Evolutionary conservation across 2,888 invertebrate species (phyloP), one percentile per base, ranked within the genome.

Genomic region (Aphidoletes aphidimyza): DNA sequence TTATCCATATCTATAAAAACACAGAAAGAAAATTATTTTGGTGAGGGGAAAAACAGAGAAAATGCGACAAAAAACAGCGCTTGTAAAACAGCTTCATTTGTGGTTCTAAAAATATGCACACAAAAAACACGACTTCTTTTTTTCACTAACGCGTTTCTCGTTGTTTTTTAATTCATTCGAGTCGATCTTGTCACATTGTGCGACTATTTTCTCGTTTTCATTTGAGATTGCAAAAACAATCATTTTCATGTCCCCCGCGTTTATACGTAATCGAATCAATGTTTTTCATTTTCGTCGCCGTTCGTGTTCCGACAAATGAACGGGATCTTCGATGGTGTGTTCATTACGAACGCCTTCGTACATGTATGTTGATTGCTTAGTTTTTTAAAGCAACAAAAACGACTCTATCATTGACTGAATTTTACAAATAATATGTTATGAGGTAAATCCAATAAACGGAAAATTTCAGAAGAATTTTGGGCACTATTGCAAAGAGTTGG

Each of bases 1-100:
- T 92, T 92, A 87, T 86, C 86, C 86, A 86, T 86, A 85, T 84
- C 81, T 37, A 81, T 81, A n/a, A 81, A 81, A 9, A 78, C 78
- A 78, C 37, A 81, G n/a, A 81, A 81, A 36, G 22, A 22, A 0
- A 37, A 37, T 81, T 81, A 37, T 81, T 81, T 81, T 37, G n/a
- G 34, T n/a, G n/a, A 37, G 37, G 37, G n/a, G 37, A 37, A 37
- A 81, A 81, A 22, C 37, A 22, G 1, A n/a, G 11, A 81, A 36
- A 81, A n/a, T 37, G 22, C 19, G 81, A 81, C n/a, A 36, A 78
- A 81, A 81, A 81, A 81, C 81, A 81, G 19, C n/a, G 37, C 37
- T 81, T 37, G 81, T 37, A 36, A 81, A 81, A 81, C 81, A 81
- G 81, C 6, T 81, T 81, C 37, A 81, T 81, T 81, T 81, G 37